A percentile compares a stretch with the other conserved stretches of the same genome.
phyloP scores from a whole-genome alignment of 2,797 vertebrate species.

The Spheniscus humboldti region DNA sequence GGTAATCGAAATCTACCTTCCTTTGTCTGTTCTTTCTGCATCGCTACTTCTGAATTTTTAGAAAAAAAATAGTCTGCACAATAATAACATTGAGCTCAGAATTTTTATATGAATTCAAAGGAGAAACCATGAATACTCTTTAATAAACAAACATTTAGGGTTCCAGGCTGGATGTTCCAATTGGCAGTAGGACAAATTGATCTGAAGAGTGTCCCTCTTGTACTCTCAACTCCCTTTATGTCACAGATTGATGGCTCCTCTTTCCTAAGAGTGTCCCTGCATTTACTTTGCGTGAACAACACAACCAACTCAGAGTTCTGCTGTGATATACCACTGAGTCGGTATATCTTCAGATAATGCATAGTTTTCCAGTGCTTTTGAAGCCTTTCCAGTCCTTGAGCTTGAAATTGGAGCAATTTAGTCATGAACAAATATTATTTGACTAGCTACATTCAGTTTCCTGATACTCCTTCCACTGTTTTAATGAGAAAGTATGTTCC shows the following conservation, averaged over 20 bases:
- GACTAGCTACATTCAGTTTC: neutral
- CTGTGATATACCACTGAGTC: neutral
- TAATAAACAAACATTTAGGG: slow-evolving; percentile 40
- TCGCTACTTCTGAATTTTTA: neutral
- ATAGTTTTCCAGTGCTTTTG: neutral
- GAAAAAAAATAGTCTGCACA: neutral
- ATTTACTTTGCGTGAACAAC: slow-evolving; percentile 31
- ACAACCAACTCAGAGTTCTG: neutral
- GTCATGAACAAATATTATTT: neutral
- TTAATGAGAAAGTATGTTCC: neutral
- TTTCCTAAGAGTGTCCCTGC: slow-evolving; percentile 9
- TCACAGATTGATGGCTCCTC: slow-evolving; percentile 49
- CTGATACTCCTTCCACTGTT: neutral
- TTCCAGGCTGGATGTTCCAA: slow-evolving; percentile 43
- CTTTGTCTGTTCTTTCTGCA: slow-evolving; percentile 4
- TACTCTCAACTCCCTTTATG: slow-evolving; percentile 59
- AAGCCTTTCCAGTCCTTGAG: neutral
- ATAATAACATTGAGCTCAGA: neutral
- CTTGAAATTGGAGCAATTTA: neutral
- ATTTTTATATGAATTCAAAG: slow-evolving; percentile 15
- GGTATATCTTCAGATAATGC: neutral
- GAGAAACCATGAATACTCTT: neutral
- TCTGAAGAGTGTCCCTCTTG: slow-evolving; percentile 42
- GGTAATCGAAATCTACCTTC: slow-evolving; percentile 8
- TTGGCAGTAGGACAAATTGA: slow-evolving; percentile 60